Conservation (phyloP, 2,797 vertebrate genomes). For the Falco naumanni region DNA sequence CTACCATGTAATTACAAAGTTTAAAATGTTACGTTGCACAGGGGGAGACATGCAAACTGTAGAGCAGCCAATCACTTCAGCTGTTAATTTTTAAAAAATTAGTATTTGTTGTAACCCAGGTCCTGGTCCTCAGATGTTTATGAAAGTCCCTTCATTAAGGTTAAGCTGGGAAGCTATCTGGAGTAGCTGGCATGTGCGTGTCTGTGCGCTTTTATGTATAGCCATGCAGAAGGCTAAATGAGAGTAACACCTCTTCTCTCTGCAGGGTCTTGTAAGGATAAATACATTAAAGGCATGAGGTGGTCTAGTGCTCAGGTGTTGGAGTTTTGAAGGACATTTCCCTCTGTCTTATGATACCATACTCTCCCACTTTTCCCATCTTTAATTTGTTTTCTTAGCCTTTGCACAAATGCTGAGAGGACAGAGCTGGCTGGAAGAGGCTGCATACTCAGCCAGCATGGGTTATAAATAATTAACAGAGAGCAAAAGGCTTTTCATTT, state of each 20-base stretch:
- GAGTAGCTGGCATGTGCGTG: not conserved
- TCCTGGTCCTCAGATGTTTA: not conserved
- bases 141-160: not conserved
- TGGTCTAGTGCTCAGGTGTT: not conserved
- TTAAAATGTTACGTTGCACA: conserved; percentile 9
- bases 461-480: conserved; percentile 36
- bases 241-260: not conserved
- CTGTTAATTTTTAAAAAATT: not conserved
- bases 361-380: not conserved
- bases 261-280: not conserved
- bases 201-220: not conserved
- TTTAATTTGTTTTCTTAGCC: conserved; percentile 26
- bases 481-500: not conserved
- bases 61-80: not conserved
- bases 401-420: conserved; percentile 34
- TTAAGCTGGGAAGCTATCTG: not conserved
- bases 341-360: not conserved
- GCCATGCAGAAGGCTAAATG: not conserved
- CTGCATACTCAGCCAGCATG: not conserved
- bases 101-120: not conserved
- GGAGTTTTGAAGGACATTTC: not conserved
- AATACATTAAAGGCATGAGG: not conserved
- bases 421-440: not conserved
- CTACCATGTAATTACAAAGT: conserved; percentile 67
- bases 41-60: not conserved